Conservation (phyloP, 2,888 invertebrate genomes). For the Brachyptera risi region DNA sequence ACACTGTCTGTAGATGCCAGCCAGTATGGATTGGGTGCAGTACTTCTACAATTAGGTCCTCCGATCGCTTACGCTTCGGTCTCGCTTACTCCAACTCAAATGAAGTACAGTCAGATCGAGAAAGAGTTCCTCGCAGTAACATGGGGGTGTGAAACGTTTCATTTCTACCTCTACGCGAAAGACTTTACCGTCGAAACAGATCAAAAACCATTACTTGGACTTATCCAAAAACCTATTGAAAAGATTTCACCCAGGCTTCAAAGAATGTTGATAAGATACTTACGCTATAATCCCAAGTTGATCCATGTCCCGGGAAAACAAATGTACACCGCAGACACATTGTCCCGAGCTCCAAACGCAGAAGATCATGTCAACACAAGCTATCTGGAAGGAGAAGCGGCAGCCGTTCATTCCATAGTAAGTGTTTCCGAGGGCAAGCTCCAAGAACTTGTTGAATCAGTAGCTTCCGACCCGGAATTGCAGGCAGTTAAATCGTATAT, state of each 20-base stretch:
- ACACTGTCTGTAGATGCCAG: slow-evolving; percentile 33
- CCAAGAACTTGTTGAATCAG: background rate
- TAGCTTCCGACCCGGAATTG: background rate
- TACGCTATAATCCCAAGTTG: slow-evolving; percentile 1
- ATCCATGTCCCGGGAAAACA: slow-evolving; percentile 3
- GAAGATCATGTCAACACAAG: background rate
- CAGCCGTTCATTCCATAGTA: background rate
- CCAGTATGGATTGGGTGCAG: slow-evolving; percentile 32
- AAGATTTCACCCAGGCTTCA: background rate
- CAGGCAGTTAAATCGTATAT: background rate
- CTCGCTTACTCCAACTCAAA: slow-evolving; percentile 31
- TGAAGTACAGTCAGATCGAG: slow-evolving; percentile 5
- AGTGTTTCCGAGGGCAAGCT: background rate
- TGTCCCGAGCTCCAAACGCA: background rate
- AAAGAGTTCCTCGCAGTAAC: slow-evolving; percentile 8
- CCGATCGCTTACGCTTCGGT: slow-evolving; percentile 27
- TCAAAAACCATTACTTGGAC: slow-evolving; percentile 12
- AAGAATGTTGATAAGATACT: background rate
- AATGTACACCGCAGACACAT: slow-evolving; percentile 12
- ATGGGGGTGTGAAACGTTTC: background rate
- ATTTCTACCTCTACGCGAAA: background rate
- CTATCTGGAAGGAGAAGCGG: background rate
- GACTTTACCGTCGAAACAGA: slow-evolving; percentile 10
- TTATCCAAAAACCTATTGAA: background rate
- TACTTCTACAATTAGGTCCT: slow-evolving; percentile 27